These are phyloP conservation scores for Muricea muricata DNA, from an alignment of 92 coral and sea anemone species.

Conservation along the genomic window DNA sequence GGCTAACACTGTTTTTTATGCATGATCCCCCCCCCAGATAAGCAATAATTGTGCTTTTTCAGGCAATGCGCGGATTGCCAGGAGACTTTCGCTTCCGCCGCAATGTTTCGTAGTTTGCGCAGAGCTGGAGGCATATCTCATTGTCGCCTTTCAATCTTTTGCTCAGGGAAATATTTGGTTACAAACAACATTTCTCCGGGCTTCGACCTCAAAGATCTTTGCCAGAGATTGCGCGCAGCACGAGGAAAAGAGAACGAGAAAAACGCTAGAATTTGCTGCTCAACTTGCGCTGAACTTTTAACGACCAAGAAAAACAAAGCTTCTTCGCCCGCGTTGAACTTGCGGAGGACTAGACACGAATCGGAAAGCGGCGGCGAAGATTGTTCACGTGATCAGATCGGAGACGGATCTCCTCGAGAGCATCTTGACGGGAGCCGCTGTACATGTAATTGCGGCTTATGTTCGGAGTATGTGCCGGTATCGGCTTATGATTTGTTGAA, in stretches of 20 bases:
- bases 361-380: background rate
- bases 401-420: background rate
- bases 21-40: too few species aligned
- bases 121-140: background rate
- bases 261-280: slow-evolving; percentile 60
- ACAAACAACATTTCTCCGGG: slow-evolving; percentile 71
- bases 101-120: background rate
- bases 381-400: slow-evolving; percentile 21
- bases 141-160: background rate
- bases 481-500: slow-evolving; percentile 83
- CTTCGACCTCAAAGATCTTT: slow-evolving; percentile 76
- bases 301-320: slow-evolving; percentile 38
- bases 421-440: slow-evolving; percentile 91
- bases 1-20: too few species aligned
- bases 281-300: slow-evolving; percentile 46
- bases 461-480: slow-evolving; percentile 78
- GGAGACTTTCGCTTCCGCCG: too few species aligned
- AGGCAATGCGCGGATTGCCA: too few species aligned
- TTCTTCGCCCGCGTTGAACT: background rate
- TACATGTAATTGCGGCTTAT: slow-evolving; percentile 63
- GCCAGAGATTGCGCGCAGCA: slow-evolving; percentile 72
- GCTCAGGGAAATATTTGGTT: slow-evolving; percentile 86
- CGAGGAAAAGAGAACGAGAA: slow-evolving; percentile 55
- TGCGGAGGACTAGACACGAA: background rate
- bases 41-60: too few species aligned